Evolutionary conservation across 2,888 invertebrate species (phyloP).

Genomic region (Lasioglossum marginatum): DNA sequence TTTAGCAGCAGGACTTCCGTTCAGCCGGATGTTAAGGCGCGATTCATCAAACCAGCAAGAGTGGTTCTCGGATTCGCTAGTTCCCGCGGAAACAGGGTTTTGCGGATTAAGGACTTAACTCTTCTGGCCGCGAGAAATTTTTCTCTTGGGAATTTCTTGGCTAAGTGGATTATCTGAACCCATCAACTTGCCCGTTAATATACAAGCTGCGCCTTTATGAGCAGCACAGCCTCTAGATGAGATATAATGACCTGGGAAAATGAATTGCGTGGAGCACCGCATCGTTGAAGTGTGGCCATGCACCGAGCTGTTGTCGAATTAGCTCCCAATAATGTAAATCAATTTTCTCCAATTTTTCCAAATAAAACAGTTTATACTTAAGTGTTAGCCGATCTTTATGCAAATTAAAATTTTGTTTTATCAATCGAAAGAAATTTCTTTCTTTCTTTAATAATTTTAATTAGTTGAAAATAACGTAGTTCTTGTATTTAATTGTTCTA

Average conservation of each 20-base stretch:
- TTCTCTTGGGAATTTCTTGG: constrained; percentile 14
- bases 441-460: not conserved
- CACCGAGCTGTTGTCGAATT: not conserved
- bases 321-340: not conserved
- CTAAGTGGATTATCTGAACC: constrained; percentile 6
- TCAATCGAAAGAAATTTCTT: not conserved
- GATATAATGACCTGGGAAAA: constrained; percentile 1
- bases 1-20: not conserved
- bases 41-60: constrained; percentile 3
- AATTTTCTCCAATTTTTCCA: not conserved
- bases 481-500: not conserved
- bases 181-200: constrained; percentile 9
- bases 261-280: not conserved
- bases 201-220: constrained; percentile 8
- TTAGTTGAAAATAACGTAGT: not conserved
- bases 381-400: not conserved
- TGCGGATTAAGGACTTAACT: constrained; percentile 13
- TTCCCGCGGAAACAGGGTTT: constrained; percentile 6
- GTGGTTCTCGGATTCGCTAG: constrained; percentile 7
- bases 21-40: not conserved
- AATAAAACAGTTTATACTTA: not conserved
- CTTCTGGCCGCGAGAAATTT: constrained; percentile 10
- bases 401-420: not conserved
- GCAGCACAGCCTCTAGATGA: not conserved
- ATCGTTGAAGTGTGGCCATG: not conserved